Evolutionary conservation across 2,888 invertebrate genomes (phyloP).

Genomic region (Diplolepis rosae): DNA sequence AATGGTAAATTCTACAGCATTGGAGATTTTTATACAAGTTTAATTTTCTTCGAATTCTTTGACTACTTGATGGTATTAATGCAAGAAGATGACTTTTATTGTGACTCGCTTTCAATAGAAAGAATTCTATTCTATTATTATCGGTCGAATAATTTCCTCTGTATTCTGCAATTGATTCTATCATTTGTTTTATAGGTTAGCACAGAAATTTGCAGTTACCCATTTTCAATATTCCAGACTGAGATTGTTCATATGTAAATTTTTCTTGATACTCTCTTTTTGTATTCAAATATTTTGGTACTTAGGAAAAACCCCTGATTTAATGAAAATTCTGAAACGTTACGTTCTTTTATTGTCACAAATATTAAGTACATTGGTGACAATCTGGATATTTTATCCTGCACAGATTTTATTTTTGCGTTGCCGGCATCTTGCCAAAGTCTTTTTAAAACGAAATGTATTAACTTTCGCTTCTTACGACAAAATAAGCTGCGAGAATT

Average conservation of each 20-base stretch:
- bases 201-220: not conserved
- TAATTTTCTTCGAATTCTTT: too few species aligned
- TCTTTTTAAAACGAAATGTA: constrained; percentile 1
- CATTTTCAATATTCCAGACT: not conserved
- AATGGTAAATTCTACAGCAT: too few species aligned
- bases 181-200: not conserved
- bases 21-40: too few species aligned
- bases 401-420: constrained; percentile 17
- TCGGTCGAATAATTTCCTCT: constrained; percentile 3
- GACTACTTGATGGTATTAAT: too few species aligned
- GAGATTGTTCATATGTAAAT: not conserved
- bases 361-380: not conserved
- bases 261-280: not conserved
- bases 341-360: not conserved
- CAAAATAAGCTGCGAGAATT: not conserved
- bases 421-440: not conserved
- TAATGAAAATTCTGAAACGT: not conserved
- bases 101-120: not conserved
- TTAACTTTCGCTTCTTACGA: constrained; percentile 5
- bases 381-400: constrained; percentile 3
- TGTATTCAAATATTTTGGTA: not conserved
- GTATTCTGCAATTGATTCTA: not conserved
- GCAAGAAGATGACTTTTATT: not conserved
- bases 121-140: not conserved
- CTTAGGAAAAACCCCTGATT: not conserved